Percentiles rank a stretch among this genome's conserved stretches.
phyloP scores from a whole-genome alignment of 1,140 invertebrate genomes.

The Xylocopa sonorina region DNA sequence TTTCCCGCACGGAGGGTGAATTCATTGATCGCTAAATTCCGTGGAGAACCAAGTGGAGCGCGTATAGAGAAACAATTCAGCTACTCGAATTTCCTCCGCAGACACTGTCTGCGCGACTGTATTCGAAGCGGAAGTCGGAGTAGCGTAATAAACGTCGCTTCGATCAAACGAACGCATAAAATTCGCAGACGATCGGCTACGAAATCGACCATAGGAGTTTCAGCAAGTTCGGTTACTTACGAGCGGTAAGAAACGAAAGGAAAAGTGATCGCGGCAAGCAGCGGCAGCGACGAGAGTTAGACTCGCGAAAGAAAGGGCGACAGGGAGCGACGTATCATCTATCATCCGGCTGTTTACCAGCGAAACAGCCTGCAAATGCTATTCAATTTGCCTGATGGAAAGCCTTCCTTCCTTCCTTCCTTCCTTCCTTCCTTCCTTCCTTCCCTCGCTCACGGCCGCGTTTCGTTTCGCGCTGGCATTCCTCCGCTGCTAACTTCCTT shows the following conservation, averaged over 20 bases:
- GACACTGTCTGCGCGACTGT: no score
- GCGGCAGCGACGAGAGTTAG: conserved; percentile 43
- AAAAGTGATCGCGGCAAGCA: conserved; percentile 34
- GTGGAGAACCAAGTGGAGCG: no score
- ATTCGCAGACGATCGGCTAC: not conserved
- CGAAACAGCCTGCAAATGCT: conserved; percentile 70
- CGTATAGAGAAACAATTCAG: no score
- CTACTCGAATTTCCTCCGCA: no score
- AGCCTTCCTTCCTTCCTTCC: conserved; percentile 59
- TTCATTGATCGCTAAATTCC: no score
- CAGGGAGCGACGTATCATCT: conserved; percentile 61
- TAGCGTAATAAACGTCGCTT: not conserved
- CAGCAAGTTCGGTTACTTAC: not conserved
- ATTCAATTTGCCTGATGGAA: conserved; percentile 74
- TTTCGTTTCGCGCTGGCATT: conserved; percentile 52
- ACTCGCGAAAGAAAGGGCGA: conserved; percentile 41
- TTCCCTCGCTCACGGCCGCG: conserved; percentile 33
- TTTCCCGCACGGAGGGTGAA: no score
- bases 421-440: conserved; percentile 53
- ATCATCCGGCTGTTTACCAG: conserved; percentile 69
- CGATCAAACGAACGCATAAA: not conserved
- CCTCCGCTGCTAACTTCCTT: conserved; percentile 58
- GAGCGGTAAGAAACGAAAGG: not conserved
- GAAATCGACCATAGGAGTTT: not conserved
- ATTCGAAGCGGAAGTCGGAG: no score